Conservation (phyloP, 1,140 invertebrate genomes). For the Meloidogyne chitwoodi region DNA sequence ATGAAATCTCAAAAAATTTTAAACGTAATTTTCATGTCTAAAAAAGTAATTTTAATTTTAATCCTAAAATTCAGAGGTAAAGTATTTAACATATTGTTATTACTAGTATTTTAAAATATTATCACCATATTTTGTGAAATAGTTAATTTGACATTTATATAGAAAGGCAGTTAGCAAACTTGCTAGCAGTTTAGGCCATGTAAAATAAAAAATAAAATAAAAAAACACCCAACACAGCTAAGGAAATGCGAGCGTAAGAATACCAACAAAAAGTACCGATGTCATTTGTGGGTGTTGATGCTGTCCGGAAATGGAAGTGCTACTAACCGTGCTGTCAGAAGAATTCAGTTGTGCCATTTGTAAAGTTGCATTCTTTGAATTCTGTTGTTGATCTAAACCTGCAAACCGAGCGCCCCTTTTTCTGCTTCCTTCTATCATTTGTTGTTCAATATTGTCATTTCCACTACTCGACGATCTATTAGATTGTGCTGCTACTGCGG, state of each 20-base stretch:
- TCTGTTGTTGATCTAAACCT: conserved; percentile 14
- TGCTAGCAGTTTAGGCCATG: neutral
- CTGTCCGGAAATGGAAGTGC: neutral
- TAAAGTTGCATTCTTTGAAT: neutral
- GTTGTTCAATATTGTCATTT: neutral
- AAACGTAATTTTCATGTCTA: no score
- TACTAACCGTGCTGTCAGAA: neutral
- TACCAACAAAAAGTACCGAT: conserved; percentile 3
- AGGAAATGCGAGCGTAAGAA: conserved; percentile 4
- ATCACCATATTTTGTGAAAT: neutral
- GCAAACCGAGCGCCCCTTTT: neutral
- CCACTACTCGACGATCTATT: neutral
- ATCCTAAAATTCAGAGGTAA: no score
- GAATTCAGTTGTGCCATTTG: neutral
- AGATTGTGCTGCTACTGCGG: neutral
- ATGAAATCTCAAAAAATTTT: no score
- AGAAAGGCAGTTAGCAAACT: neutral
- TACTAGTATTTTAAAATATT: no score
- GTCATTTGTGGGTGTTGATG: neutral
- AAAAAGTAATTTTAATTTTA: no score
- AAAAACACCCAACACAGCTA: conserved; percentile 8
- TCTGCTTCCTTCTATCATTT: neutral
- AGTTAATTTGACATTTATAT: neutral
- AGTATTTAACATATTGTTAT: no score
- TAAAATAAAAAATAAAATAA: neutral